A percentile compares a stretch with the other conserved stretches of the same genome.
Evolutionary conservation across 2,113 vertebrate genomes (phyloP).

Genomic region (Eulemur rufifrons): DNA sequence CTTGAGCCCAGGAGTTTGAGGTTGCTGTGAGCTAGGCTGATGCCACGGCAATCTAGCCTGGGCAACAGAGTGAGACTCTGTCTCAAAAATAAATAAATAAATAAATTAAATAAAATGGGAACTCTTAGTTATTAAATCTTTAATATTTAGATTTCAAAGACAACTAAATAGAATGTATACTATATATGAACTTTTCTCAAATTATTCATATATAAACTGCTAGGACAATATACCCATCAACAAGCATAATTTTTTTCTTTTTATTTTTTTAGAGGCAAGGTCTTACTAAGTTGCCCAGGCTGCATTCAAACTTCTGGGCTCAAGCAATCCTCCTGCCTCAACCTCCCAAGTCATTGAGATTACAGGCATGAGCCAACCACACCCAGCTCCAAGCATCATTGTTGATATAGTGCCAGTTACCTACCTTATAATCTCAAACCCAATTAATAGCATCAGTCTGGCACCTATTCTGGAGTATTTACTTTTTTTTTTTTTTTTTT

Average conservation of each 20-base stretch:
- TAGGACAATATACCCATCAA: background rate
- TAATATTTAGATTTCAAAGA: slow-evolving; percentile 33
- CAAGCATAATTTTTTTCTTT: background rate
- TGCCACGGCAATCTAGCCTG: background rate
- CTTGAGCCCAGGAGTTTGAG: background rate
- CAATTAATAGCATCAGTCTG: background rate
- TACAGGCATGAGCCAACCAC: no score
- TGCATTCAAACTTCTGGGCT: no score
- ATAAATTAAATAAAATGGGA: background rate
- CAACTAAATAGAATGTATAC: background rate
- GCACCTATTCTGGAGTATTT: background rate
- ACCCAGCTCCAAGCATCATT: background rate
- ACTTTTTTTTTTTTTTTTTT: background rate
- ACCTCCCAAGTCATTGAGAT: no score
- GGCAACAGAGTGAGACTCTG: background rate
- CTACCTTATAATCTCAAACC: background rate
- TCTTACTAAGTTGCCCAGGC: no score
- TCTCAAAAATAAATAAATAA: background rate
- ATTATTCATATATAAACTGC: background rate
- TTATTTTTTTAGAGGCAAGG: no score
- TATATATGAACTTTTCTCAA: background rate
- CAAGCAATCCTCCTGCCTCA: no score
- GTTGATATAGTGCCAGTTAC: background rate
- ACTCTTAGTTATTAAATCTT: background rate
- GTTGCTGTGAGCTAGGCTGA: background rate